These are phyloP conservation scores for Myotis myotis DNA, from an alignment of 2,797 vertebrate genomes.

Conservation along the genomic window DNA sequence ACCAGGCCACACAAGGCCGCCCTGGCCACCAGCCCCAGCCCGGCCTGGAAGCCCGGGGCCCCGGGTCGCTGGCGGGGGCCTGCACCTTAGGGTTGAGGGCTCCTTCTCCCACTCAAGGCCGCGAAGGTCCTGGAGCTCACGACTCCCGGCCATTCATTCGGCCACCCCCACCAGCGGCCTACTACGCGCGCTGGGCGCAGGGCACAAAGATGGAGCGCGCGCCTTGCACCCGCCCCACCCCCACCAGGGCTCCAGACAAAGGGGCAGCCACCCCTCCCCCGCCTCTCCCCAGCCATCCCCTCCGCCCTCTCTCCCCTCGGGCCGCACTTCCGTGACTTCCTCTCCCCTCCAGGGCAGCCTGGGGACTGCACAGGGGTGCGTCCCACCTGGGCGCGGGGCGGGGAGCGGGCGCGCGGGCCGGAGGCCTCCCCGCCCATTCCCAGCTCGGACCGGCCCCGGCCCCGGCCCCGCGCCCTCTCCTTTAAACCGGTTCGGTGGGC, in stretches of 20 bases:
- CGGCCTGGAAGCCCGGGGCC: background rate
- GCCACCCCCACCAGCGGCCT: constrained; percentile 43
- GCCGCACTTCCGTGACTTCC: constrained; percentile 65
- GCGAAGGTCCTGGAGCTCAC: background rate
- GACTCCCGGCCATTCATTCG: background rate
- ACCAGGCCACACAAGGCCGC: background rate
- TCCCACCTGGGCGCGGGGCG: constrained; percentile 54
- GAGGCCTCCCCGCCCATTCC: background rate
- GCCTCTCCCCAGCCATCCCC: constrained; percentile 39
- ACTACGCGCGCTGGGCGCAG: background rate
- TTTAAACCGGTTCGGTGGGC: background rate
- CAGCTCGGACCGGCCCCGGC: background rate
- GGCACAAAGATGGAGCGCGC: constrained; percentile 64
- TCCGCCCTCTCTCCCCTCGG: background rate
- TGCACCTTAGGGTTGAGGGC: background rate
- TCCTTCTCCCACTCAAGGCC: background rate
- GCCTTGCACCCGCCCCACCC: constrained; percentile 65
- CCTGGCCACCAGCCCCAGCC: background rate
- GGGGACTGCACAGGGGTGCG: background rate
- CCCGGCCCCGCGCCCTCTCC: background rate
- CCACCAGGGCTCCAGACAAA: constrained; percentile 62
- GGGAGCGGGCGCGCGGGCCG: background rate
- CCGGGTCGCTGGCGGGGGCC: background rate
- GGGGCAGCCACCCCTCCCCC: constrained; percentile 71
- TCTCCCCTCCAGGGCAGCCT: constrained; percentile 42